A percentile compares a stretch with the other conserved stretches of the same genome.
Evolutionary conservation across 2,113 vertebrate species (phyloP).

Genomic region (Sinocyclocheilus rhinocerous): DNA sequence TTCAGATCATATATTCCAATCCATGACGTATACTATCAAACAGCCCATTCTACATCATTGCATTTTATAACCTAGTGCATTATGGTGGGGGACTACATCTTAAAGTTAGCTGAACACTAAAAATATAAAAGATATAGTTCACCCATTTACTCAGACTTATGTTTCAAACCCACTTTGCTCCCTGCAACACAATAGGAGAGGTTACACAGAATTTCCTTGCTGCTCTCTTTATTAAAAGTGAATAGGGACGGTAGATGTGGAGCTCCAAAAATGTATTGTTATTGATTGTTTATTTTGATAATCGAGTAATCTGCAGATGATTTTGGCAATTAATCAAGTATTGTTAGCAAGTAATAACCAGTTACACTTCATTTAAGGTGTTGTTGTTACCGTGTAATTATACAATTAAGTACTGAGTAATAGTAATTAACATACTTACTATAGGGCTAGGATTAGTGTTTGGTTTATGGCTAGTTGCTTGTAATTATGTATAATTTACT

Average conservation of each 20-base stretch:
- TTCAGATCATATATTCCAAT: background rate
- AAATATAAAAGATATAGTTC: background rate
- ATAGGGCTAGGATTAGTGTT: no score
- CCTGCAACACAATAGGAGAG: background rate
- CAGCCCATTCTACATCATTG: slow-evolving; percentile 13
- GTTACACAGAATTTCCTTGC: background rate
- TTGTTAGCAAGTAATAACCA: background rate
- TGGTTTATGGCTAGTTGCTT: background rate
- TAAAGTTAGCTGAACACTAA: background rate
- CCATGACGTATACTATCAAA: slow-evolving; percentile 10
- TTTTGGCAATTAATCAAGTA: background rate
- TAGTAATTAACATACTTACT: background rate
- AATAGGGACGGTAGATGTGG: background rate
- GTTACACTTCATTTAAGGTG: background rate
- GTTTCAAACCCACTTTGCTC: background rate
- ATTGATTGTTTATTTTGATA: background rate
- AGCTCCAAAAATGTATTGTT: background rate
- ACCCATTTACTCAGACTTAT: background rate
- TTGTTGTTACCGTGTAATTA: background rate
- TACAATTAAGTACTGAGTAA: background rate
- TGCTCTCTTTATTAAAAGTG: background rate
- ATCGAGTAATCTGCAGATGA: background rate
- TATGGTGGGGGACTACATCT: background rate
- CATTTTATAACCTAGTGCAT: background rate
- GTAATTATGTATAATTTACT: slow-evolving; percentile 1